Percentiles rank a stretch among this genome's conserved stretches.
phyloP scores from a whole-genome alignment of 1,140 invertebrate species.

The Globodera rostochiensis region DNA sequence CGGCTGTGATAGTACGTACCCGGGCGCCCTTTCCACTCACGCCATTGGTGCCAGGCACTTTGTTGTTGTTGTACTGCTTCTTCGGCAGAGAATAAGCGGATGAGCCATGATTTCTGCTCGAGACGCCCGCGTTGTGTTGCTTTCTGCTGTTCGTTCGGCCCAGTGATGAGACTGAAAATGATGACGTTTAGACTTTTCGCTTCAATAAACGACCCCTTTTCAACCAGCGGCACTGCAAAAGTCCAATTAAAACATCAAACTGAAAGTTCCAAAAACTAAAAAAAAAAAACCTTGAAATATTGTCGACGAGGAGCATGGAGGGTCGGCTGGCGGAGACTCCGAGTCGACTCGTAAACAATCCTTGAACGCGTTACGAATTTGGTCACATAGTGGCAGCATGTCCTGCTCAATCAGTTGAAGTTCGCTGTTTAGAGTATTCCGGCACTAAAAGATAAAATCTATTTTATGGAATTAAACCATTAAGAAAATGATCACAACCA shows the following conservation, averaged over 20 bases:
- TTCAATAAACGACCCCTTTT: background rate
- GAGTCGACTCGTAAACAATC: conserved; percentile 13
- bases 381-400: conserved; percentile 13
- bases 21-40: background rate
- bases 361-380: conserved; percentile 5
- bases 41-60: background rate
- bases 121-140: background rate
- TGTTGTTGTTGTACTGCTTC: background rate
- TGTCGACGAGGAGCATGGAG: background rate
- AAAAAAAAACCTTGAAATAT: background rate
- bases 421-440: conserved; percentile 13
- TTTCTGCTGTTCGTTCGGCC: background rate
- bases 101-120: background rate
- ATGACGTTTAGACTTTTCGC: background rate
- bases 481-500: too few relatives aligned
- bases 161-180: background rate
- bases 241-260: too few relatives aligned
- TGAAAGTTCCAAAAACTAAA: too few relatives aligned
- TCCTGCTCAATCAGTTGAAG: conserved; percentile 14
- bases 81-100: background rate
- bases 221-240: background rate
- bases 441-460: background rate
- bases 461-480: too few relatives aligned
- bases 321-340: conserved; percentile 36
- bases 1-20: background rate